These are phyloP conservation scores for Gastrophysa polygoni DNA, from an alignment of 2,888 invertebrate species.

Conservation along the genomic window DNA sequence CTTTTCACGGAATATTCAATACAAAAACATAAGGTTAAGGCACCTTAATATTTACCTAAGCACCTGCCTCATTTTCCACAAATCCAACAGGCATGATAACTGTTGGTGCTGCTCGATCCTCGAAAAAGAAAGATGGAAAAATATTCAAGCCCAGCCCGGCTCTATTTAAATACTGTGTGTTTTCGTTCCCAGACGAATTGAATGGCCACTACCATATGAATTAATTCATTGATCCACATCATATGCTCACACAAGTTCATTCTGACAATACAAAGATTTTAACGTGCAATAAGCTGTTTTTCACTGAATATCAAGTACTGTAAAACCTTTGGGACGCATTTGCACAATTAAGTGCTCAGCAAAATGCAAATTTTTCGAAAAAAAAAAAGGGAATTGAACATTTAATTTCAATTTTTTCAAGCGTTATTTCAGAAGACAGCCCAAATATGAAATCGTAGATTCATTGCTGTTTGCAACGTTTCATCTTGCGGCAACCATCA, in stretches of 20 bases:
- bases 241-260: slow-evolving; percentile 5
- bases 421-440: too few species aligned
- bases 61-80: slow-evolving; percentile 34
- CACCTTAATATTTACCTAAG: slow-evolving; percentile 38
- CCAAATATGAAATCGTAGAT: too few species aligned
- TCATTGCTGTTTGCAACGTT: too few species aligned
- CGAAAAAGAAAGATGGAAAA: slow-evolving; percentile 19
- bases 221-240: slow-evolving; percentile 11
- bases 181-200: slow-evolving; percentile 20
- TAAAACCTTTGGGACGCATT: too few species aligned
- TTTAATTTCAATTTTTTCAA: too few species aligned
- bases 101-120: slow-evolving; percentile 25
- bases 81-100: slow-evolving; percentile 30
- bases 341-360: too few species aligned
- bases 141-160: slow-evolving; percentile 24
- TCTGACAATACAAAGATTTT: too few species aligned
- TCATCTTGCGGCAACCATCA: too few species aligned
- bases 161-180: slow-evolving; percentile 22
- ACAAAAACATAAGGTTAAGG: slow-evolving; percentile 35
- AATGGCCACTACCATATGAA: slow-evolving; percentile 28
- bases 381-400: too few species aligned
- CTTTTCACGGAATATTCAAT: slow-evolving; percentile 24
- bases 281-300: too few species aligned
- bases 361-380: too few species aligned
- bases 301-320: too few species aligned